A percentile compares a stretch with the other conserved stretches of the same genome.
phyloP scores from a whole-genome alignment of 2,113 vertebrate genomes.

The Syngnathus typhle region DNA sequence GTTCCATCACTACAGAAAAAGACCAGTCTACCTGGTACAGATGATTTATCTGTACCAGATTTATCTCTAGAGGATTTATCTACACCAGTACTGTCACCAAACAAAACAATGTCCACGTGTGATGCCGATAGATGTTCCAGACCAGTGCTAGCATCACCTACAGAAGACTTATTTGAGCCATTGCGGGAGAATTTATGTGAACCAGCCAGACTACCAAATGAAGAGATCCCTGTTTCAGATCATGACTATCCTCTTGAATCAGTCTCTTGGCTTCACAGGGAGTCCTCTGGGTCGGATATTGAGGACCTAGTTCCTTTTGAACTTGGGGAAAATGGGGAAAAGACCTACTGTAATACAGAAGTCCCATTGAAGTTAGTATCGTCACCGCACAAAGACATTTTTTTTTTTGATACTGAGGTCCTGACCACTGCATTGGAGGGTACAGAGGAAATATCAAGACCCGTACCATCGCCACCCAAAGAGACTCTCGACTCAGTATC shows the following conservation, averaged over 20 bases:
- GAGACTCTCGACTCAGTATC: not conserved
- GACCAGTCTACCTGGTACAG: not conserved
- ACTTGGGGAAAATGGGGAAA: not conserved
- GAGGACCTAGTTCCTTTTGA: not conserved
- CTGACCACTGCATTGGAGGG: not conserved
- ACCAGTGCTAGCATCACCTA: not conserved
- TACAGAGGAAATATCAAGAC: not conserved
- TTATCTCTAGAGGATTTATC: not conserved
- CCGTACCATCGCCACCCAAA: not conserved
- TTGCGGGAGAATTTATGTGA: not conserved
- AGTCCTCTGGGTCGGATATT: not conserved
- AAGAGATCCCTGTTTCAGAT: not conserved
- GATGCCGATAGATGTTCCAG: not conserved
- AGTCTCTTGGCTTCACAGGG: not conserved
- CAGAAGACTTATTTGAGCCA: not conserved
- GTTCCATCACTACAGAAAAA: not conserved
- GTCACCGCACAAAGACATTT: not conserved
- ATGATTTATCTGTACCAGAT: not conserved
- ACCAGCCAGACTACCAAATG: not conserved
- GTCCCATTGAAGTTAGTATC: not conserved
- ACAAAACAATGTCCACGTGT: not conserved
- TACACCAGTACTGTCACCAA: not conserved
- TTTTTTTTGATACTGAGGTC: not conserved
- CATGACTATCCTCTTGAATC: not conserved
- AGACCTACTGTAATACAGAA: not conserved